A percentile compares a stretch with the other conserved stretches of the same genome.
Evolutionary conservation across 2,113 vertebrate species (phyloP).

Genomic region (Sylvietta virens): DNA sequence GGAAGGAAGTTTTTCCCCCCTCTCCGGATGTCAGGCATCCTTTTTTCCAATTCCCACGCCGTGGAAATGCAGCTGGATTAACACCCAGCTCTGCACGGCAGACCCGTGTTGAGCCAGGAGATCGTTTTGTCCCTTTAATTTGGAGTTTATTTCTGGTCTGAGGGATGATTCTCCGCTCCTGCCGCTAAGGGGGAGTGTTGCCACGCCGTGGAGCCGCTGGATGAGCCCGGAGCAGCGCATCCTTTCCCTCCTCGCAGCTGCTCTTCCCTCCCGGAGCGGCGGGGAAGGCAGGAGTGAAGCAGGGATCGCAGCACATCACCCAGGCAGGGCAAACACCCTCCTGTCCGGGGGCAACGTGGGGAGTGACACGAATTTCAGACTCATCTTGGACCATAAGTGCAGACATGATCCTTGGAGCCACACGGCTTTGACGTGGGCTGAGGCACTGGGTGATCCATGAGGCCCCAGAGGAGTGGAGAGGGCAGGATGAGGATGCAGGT

Average conservation of each 20-base stretch:
- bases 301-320: fast-evolving
- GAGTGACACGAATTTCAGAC: fast-evolving
- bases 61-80: background rate
- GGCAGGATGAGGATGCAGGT: fast-evolving
- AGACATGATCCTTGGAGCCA: background rate
- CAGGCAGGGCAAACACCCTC: background rate
- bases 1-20: fast-evolving
- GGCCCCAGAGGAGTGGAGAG: background rate
- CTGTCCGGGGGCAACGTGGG: fast-evolving
- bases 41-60: fast-evolving
- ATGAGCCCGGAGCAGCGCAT: fast-evolving
- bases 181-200: conserved; percentile 45
- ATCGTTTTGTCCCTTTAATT: fast-evolving
- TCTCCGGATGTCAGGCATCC: background rate
- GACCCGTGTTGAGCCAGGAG: background rate
- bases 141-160: background rate
- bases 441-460: fast-evolving
- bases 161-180: background rate
- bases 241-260: fast-evolving
- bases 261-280: fast-evolving
- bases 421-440: fast-evolving
- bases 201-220: background rate
- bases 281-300: background rate
- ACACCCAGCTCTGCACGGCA: fast-evolving
- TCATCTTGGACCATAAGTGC: fast-evolving